phyloP scores from a whole-genome alignment of 2,888 invertebrate species.

The Drosophila borealis region DNA sequence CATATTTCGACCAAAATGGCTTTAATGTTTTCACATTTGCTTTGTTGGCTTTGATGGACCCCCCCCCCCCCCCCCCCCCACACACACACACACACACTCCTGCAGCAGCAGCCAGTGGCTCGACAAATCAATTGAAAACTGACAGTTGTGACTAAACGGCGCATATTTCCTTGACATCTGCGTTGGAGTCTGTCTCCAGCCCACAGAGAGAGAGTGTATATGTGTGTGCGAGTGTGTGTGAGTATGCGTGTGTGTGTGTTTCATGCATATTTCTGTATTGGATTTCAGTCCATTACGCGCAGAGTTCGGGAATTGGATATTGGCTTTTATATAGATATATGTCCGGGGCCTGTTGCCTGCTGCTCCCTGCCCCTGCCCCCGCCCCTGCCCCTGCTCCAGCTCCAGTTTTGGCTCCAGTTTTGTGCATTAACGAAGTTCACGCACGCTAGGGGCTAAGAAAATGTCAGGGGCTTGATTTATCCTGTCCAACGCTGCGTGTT shows the following conservation, averaged over 20 bases:
- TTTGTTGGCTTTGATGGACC: constrained; percentile 78
- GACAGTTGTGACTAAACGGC: constrained; percentile 80
- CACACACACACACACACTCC: too few relatives aligned
- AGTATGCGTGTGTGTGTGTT: constrained; percentile 52
- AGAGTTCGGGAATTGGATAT: constrained; percentile 77
- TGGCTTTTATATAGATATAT: constrained; percentile 69
- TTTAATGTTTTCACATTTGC: constrained; percentile 81
- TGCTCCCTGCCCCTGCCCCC: constrained; percentile 26
- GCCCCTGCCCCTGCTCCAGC: constrained; percentile 7
- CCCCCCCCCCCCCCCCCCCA: background rate
- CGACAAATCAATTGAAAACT: constrained; percentile 80
- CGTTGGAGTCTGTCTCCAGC: constrained; percentile 58
- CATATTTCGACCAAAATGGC: constrained; percentile 64
- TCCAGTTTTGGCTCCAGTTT: constrained; percentile 36
- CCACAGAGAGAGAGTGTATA: background rate
- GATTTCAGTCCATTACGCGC: constrained; percentile 79
- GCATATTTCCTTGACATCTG: constrained; percentile 79
- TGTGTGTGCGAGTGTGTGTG: constrained; percentile 22
- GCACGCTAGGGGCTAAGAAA: constrained; percentile 69
- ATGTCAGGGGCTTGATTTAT: constrained; percentile 79
- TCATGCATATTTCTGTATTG: constrained; percentile 81
- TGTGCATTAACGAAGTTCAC: constrained; percentile 79
- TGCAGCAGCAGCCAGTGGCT: constrained; percentile 53
- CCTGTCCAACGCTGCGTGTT: constrained; percentile 80
- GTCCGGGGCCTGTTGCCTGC: constrained; percentile 66